Conservation (phyloP, 2,888 invertebrate species). For the Galerucella calmariensis region DNA sequence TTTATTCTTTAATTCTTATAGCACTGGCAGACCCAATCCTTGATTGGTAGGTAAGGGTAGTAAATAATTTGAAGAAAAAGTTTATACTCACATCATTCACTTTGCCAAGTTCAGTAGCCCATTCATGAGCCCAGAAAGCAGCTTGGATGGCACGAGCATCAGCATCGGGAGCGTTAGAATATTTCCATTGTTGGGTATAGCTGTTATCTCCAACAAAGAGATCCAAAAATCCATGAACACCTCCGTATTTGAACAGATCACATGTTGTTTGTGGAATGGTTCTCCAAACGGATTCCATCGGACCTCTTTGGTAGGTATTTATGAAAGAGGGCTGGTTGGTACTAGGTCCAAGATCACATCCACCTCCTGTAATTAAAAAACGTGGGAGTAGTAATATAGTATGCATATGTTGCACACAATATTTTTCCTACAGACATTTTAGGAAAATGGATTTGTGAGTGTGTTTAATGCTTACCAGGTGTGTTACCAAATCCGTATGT, state of each 20-base stretch:
- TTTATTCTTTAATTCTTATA: too few relatives aligned
- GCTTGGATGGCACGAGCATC: conserved; percentile 51
- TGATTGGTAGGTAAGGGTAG: too few relatives aligned
- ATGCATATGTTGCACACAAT: too few relatives aligned
- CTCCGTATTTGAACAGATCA: conserved; percentile 48
- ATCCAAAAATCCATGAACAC: conserved; percentile 46
- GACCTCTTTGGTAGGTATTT: conserved; percentile 48
- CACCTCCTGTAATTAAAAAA: conserved; percentile 16
- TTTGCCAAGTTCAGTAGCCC: conserved; percentile 45
- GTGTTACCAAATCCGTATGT: conserved; percentile 49
- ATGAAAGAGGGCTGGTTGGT: conserved; percentile 46
- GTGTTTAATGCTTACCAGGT: conserved; percentile 32
- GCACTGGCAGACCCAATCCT: too few relatives aligned
- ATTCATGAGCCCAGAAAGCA: conserved; percentile 48
- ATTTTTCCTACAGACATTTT: too few relatives aligned
- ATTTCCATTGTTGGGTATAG: conserved; percentile 46
- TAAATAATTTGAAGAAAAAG: too few relatives aligned
- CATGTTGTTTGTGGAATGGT: conserved; percentile 50
- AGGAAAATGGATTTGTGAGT: background rate
- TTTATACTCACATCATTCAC: conserved; percentile 15
- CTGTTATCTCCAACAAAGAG: conserved; percentile 39
- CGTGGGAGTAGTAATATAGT: background rate
- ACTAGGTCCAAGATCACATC: conserved; percentile 45
- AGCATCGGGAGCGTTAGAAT: conserved; percentile 50
- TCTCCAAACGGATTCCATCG: conserved; percentile 44